These are phyloP conservation scores for Psettodes erumei DNA, from an alignment of 2,113 vertebrate species.

Conservation along the genomic window DNA sequence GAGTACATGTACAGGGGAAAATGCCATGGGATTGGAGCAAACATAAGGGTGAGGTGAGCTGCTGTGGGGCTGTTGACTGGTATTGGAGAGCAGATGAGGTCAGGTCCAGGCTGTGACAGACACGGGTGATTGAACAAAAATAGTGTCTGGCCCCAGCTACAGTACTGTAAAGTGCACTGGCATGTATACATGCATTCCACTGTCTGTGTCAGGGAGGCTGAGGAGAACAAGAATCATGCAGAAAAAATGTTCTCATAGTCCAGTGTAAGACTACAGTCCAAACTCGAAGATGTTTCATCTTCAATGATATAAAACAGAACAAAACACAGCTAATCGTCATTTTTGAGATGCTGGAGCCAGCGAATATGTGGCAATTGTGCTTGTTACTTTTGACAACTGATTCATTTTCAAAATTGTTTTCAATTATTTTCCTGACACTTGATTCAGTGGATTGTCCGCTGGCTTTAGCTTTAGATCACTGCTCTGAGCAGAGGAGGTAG, in stretches of 20 bases:
- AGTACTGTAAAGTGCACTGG: not conserved
- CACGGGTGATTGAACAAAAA: conserved; percentile 36
- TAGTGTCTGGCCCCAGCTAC: conserved; percentile 18
- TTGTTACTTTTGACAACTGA: not conserved
- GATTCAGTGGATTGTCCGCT: not conserved
- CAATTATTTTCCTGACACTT: not conserved
- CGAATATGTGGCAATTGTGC: not conserved
- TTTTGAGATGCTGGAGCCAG: too few relatives aligned
- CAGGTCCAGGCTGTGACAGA: conserved; percentile 32
- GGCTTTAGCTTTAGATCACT: not conserved
- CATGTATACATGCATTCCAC: not conserved
- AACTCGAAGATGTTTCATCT: not conserved
- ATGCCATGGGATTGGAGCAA: not conserved
- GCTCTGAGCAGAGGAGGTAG: not conserved
- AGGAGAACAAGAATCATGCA: not conserved
- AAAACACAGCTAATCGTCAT: too few relatives aligned
- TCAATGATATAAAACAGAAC: not conserved
- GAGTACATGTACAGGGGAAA: not conserved
- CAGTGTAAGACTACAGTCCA: not conserved
- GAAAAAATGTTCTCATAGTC: not conserved
- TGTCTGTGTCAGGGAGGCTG: not conserved
- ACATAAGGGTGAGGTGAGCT: conserved; percentile 10
- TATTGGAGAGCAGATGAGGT: conserved; percentile 45
- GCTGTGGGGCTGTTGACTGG: conserved; percentile 18
- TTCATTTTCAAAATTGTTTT: not conserved